These are phyloP conservation scores for Artibeus jamaicensis DNA, from an alignment of 2,797 vertebrate genomes.

Conservation along the genomic window DNA sequence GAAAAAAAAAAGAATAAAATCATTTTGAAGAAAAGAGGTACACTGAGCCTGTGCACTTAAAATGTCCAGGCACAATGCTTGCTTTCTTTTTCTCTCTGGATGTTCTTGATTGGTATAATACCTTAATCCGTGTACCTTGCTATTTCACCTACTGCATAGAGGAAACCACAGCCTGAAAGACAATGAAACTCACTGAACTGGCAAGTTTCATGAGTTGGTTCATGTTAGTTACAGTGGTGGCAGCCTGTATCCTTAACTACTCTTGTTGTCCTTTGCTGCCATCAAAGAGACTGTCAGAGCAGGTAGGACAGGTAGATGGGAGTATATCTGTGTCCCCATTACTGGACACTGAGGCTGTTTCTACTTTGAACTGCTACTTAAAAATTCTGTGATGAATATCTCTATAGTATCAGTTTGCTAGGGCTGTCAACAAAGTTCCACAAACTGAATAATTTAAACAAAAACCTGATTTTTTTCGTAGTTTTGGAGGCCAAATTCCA, in stretches of 20 bases:
- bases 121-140: background rate
- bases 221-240: background rate
- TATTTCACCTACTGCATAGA: background rate
- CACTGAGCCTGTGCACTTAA: background rate
- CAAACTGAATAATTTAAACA: background rate
- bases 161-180: background rate
- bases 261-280: background rate
- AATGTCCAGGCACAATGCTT: background rate
- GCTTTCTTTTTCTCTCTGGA: background rate
- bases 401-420: background rate
- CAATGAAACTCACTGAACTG: background rate
- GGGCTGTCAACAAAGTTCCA: background rate
- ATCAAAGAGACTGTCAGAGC: background rate
- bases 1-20: background rate
- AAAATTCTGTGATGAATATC: background rate
- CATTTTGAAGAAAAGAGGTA: background rate
- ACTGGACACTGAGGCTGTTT: background rate
- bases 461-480: background rate
- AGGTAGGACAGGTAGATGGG: background rate
- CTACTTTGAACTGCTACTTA: background rate
- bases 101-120: background rate
- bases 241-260: background rate
- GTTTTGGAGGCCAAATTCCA: background rate
- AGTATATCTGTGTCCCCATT: background rate
- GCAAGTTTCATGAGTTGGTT: background rate